Evolutionary conservation across 64 coral and sea anemone genomes (phyloP).

Genomic region (Stichodactyla mertensii): DNA sequence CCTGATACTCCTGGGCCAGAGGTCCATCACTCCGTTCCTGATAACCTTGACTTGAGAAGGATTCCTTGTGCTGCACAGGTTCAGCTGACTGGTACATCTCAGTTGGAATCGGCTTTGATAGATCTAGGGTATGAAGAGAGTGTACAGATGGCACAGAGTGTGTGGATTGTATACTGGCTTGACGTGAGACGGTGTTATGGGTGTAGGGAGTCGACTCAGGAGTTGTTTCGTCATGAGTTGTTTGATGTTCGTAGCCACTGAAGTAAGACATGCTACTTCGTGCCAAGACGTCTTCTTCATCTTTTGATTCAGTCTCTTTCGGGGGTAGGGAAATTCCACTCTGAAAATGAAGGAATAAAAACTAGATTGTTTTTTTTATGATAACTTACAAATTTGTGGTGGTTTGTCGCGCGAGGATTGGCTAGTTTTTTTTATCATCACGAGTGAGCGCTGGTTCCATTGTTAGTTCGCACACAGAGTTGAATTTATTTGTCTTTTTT

Average conservation of each 20-base stretch:
- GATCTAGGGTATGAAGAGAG: not conserved
- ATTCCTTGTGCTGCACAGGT: not conserved
- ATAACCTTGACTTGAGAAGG: not conserved
- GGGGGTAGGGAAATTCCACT: conserved; percentile 1
- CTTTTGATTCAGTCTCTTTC: conserved; percentile 22
- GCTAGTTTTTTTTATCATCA: too few species aligned
- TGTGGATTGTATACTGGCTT: conserved; percentile 4
- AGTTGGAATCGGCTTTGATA: not conserved
- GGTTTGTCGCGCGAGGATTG: too few species aligned
- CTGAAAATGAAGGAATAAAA: not conserved
- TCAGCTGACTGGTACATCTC: not conserved
- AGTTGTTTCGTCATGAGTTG: not conserved
- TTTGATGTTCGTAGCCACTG: conserved; percentile 37
- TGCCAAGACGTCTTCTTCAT: conserved; percentile 40
- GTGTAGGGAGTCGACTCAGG: not conserved
- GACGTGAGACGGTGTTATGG: not conserved
- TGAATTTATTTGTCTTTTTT: too few species aligned
- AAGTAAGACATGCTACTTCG: conserved; percentile 45
- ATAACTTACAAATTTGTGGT: not conserved
- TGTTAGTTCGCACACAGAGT: too few species aligned
- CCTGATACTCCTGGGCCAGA: not conserved
- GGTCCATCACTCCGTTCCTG: not conserved
- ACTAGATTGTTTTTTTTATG: not conserved
- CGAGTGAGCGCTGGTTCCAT: too few species aligned
- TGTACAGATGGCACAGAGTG: not conserved